These are phyloP conservation scores for Lithobates sylvaticus DNA, from an alignment of 2,797 vertebrate genomes.

Conservation along the genomic window DNA sequence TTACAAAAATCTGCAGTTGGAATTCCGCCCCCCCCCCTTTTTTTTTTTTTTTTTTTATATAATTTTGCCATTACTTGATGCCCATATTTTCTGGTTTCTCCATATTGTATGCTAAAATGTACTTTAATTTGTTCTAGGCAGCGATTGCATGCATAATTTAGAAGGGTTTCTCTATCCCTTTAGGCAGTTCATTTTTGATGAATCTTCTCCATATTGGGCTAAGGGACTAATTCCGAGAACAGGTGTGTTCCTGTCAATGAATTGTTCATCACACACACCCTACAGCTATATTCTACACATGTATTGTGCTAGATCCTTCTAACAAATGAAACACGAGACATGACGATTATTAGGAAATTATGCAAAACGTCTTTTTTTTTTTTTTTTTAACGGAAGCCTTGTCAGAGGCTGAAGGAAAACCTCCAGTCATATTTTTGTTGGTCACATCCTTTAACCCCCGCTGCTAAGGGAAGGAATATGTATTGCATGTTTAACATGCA, in stretches of 20 bases:
- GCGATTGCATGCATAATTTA: no score
- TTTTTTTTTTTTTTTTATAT: no score
- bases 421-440: constrained; percentile 4
- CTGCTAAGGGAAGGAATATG: background rate
- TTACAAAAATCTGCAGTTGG: no score
- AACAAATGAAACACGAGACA: background rate
- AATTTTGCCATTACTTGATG: no score
- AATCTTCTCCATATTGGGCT: background rate
- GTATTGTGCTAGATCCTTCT: background rate
- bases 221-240: background rate
- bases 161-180: no score
- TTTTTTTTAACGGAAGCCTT: constrained; percentile 10
- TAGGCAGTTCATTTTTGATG: background rate
- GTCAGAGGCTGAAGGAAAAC: background rate
- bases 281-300: background rate
- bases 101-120: no score
- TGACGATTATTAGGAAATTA: constrained; percentile 18
- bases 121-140: no score
- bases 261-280: background rate
- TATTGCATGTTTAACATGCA: background rate
- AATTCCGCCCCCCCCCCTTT: no score
- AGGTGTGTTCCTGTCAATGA: constrained; percentile 10
- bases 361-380: background rate
- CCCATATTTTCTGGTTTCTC: no score
- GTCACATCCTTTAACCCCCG: background rate